Evolutionary conservation across 2,888 invertebrate species (phyloP), one percentile per base, ranked within the genome.

Genomic region (Melanostoma scalare): DNA sequence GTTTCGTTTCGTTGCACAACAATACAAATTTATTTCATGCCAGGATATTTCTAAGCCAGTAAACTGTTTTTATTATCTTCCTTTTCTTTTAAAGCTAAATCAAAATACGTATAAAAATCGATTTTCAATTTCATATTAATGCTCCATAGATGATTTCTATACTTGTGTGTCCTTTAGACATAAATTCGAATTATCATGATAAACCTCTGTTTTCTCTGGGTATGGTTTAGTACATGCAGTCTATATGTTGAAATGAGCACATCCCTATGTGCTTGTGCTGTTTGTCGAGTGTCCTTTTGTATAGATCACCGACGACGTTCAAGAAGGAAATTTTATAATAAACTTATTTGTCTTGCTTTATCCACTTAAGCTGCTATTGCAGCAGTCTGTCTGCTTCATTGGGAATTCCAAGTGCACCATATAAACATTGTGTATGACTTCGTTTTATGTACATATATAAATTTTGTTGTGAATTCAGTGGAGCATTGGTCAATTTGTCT

Each of bases 321-420:
- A 50, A 72, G 77, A 50, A 72, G 77, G 67, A 60, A 67, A 72
- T 55, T 67, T 67, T 72, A 77, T 81, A 81, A 81, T 81, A 77
- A 81, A 81, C 81, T 81, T 81, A 81, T 81, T 81, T 81, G 81
- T 81, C 77, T 81, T 76, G 77, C 77, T 42, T 81, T 77, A 81
- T 81, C 81, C 77, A 72, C 77, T 81, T 77, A 81, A 81, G 81
- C 72, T 74, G 61, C 52, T 35, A 60, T 61, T 76, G 67, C 63
- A 58, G 77, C 67, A 81, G 76, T 53, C 53, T 52, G 53, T 58
- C 52, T 63, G 63, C 48, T 67, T 55, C 50, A 48, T 50, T 71
- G 72, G 42, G 53, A 44, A 72, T 81, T 63, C 36, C 58, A 10
- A 67, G 48, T 72, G 67, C 67, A 50, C 36, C 6, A 50, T 63